phyloP scores from a whole-genome alignment of 2,113 vertebrate species.

The Aepyceros melampus region DNA sequence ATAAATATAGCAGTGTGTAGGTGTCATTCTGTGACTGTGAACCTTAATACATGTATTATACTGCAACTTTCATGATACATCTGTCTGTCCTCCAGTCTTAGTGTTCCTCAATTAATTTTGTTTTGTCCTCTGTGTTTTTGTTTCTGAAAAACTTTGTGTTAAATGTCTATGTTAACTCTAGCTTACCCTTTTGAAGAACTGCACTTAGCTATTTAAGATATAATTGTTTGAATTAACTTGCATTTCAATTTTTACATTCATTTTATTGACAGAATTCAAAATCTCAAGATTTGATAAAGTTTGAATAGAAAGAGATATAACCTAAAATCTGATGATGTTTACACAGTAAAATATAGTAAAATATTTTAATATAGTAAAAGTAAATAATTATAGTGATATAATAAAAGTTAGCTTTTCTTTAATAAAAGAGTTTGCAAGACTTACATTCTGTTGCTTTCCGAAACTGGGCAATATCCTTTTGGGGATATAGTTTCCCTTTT shows the following conservation, averaged over 20 bases:
- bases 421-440: background rate
- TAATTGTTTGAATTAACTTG: background rate
- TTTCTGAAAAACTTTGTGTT: background rate
- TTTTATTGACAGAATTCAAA: background rate
- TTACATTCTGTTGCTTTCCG: background rate
- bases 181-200: background rate
- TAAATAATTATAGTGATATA: background rate
- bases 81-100: background rate
- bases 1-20: background rate
- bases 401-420: background rate
- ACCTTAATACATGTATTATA: background rate
- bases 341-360: background rate
- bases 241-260: background rate
- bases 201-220: background rate
- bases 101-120: background rate
- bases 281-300: background rate
- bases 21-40: background rate
- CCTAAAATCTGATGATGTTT: background rate
- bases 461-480: background rate
- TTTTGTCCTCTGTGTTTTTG: background rate
- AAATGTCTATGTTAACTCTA: background rate
- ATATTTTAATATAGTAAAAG: background rate
- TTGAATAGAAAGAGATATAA: background rate
- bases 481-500: background rate
- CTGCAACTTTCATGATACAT: background rate